Conservation (phyloP, 1,140 invertebrate species). For the Drosophila serrata region DNA sequence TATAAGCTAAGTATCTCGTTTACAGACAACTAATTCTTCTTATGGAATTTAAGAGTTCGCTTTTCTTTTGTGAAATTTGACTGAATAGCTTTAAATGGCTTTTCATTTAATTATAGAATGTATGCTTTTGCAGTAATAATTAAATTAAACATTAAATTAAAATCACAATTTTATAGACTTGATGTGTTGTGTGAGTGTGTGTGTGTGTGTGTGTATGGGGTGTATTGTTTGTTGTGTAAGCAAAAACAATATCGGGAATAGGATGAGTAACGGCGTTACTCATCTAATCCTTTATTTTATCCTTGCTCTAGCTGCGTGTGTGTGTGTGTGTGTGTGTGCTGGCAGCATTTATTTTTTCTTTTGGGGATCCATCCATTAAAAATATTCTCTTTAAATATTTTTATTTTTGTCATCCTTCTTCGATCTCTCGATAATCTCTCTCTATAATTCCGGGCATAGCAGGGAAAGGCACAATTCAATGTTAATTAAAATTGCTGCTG, state of each 20-base stretch:
- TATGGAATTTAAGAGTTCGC: slow-evolving; percentile 39
- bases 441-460: slow-evolving; percentile 69
- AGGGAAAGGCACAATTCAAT: slow-evolving; percentile 82
- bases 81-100: slow-evolving; percentile 50
- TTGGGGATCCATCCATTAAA: slow-evolving; percentile 61
- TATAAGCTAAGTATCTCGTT: slow-evolving; percentile 31
- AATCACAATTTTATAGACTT: slow-evolving; percentile 85
- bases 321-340: slow-evolving; percentile 62
- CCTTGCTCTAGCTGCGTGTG: slow-evolving; percentile 26
- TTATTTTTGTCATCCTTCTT: slow-evolving; percentile 69
- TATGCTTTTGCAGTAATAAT: slow-evolving; percentile 58
- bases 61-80: slow-evolving; percentile 39
- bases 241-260: neutral
- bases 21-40: slow-evolving; percentile 33
- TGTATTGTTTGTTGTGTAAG: slow-evolving; percentile 18
- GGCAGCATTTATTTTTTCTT: slow-evolving; percentile 28
- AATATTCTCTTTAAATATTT: slow-evolving; percentile 83
- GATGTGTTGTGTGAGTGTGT: slow-evolving; percentile 60
- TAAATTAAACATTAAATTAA: slow-evolving; percentile 85
- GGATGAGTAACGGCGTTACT: neutral
- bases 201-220: slow-evolving; percentile 26
- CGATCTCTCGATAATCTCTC: slow-evolving; percentile 52
- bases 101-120: slow-evolving; percentile 43
- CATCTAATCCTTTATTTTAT: neutral
- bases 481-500: slow-evolving; percentile 82